Percentiles rank a stretch among this genome's conserved stretches.
Conservation (phyloP, 2,888 invertebrate species). For the Bruchidius siliquastri region DNA sequence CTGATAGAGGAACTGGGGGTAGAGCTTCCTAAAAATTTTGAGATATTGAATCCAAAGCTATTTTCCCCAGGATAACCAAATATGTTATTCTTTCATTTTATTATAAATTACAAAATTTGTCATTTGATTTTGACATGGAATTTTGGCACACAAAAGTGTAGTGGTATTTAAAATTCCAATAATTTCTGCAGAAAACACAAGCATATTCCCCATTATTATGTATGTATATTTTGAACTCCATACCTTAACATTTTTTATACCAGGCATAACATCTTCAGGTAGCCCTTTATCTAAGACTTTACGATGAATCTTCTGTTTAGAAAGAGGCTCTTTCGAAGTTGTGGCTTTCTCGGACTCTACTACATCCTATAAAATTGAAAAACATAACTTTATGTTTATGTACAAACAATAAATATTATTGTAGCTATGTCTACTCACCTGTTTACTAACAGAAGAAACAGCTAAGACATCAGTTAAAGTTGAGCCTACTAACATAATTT, state of each 20-base stretch:
- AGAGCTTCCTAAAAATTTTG: conserved; percentile 62
- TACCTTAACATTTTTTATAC: conserved; percentile 74
- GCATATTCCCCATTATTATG: too few species aligned
- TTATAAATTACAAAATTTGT: too few species aligned
- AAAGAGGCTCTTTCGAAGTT: conserved; percentile 64
- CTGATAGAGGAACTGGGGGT: conserved; percentile 75
- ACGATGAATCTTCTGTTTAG: conserved; percentile 73
- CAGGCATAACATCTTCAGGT: conserved; percentile 85
- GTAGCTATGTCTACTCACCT: too few species aligned
- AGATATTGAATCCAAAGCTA: not conserved
- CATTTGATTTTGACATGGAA: too few species aligned
- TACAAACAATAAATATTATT: too few species aligned
- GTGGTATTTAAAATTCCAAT: too few species aligned
- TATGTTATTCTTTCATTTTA: too few species aligned
- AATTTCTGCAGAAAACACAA: too few species aligned
- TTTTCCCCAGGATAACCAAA: too few species aligned
- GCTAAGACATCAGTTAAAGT: conserved; percentile 82
- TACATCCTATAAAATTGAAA: conserved; percentile 48
- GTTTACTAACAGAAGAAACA: conserved; percentile 69
- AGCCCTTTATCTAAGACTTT: conserved; percentile 86
- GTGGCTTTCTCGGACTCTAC: conserved; percentile 60
- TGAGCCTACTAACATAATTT: conserved; percentile 88
- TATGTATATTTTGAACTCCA: not conserved
- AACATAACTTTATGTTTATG: too few species aligned
- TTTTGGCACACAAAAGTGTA: too few species aligned